Evolutionary conservation across 2,888 invertebrate species (phyloP).

Genomic region (Eumerus sabulonum): DNA sequence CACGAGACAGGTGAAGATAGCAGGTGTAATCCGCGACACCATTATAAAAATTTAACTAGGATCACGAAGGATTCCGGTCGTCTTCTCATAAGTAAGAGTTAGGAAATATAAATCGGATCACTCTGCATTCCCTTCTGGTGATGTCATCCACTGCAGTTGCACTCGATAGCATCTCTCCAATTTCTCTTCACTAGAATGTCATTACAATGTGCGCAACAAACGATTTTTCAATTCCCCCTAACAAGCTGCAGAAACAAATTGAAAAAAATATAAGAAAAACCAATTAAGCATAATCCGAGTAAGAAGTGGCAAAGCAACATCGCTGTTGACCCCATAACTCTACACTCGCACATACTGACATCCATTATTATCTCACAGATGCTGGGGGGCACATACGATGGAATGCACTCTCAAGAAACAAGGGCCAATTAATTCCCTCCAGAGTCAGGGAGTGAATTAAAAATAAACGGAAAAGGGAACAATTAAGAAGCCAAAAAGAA

Average conservation of each 20-base stretch:
- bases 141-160: neutral
- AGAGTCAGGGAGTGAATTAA: neutral
- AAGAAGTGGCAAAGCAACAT: neutral
- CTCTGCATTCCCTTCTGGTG: too few species aligned
- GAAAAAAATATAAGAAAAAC: conserved; percentile 37
- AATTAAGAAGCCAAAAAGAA: neutral
- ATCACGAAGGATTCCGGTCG: too few species aligned
- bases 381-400: neutral
- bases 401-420: conserved; percentile 26
- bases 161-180: neutral
- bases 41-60: too few species aligned
- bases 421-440: conserved; percentile 36
- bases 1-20: too few species aligned
- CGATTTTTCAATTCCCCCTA: too few species aligned
- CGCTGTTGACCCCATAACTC: conserved; percentile 10
- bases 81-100: too few species aligned
- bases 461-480: too few species aligned
- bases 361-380: neutral
- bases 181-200: too few species aligned
- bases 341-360: too few species aligned
- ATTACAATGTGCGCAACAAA: too few species aligned
- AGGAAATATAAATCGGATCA: too few species aligned
- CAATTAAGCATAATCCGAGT: conserved; percentile 28
- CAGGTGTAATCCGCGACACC: too few species aligned
- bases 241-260: neutral